Evolutionary conservation across 2,113 vertebrate species (phyloP).

Genomic region (Australoheros scitulus): DNA sequence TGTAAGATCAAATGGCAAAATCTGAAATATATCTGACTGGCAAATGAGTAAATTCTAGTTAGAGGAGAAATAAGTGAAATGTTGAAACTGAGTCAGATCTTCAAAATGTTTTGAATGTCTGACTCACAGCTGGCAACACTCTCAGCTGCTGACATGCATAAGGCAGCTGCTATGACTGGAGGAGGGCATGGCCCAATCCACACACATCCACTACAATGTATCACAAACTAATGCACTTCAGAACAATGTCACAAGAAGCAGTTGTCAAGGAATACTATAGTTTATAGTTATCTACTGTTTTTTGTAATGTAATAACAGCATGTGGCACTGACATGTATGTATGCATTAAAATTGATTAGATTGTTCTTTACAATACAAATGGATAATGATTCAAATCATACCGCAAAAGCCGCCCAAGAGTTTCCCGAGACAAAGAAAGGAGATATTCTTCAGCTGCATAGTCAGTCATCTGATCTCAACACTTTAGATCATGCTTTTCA

Average conservation of each 20-base stretch:
- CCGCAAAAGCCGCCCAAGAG: background rate
- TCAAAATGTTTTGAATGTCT: background rate
- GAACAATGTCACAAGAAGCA: background rate
- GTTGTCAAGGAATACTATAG: background rate
- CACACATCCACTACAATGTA: background rate
- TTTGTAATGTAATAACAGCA: background rate
- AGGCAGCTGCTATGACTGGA: background rate
- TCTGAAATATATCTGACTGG: background rate
- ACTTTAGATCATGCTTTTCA: background rate
- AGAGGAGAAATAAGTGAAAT: background rate
- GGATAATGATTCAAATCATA: background rate
- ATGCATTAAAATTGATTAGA: too few relatives aligned
- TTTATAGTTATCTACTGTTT: background rate
- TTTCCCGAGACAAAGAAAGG: background rate
- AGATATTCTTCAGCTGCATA: background rate
- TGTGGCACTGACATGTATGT: too few relatives aligned
- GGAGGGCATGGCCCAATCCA: background rate
- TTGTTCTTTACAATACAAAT: background rate
- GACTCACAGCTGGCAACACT: background rate
- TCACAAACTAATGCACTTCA: background rate
- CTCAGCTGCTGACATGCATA: constrained; percentile 1
- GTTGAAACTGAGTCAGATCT: background rate
- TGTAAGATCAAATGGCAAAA: constrained; percentile 21
- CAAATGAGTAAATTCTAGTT: background rate
- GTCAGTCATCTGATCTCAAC: background rate